Conservation (phyloP, 1,140 invertebrate species). For the Lasioglossum baleicum region DNA sequence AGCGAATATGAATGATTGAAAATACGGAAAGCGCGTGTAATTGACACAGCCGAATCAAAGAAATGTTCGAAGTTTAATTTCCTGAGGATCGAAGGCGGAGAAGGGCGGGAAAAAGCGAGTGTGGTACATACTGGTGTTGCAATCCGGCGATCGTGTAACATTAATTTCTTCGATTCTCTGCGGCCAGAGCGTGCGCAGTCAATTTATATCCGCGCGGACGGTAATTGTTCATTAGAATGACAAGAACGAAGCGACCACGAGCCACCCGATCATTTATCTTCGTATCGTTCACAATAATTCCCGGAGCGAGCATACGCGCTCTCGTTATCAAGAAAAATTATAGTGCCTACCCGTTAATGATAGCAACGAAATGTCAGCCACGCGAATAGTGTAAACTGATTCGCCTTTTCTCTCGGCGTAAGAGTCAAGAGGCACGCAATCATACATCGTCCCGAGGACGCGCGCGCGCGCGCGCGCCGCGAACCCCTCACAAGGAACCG, state of each 20-base stretch:
- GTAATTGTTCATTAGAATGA: background rate
- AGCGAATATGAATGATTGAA: too few species aligned
- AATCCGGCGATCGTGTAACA: background rate
- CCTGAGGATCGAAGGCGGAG: too few species aligned
- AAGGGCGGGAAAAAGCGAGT: too few species aligned
- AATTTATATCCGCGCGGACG: background rate
- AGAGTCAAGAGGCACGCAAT: conserved; percentile 41
- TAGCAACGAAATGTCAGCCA: conserved; percentile 29
- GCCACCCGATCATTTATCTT: background rate
- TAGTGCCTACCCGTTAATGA: conserved; percentile 1
- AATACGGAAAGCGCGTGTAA: too few species aligned
- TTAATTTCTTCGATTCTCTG: background rate
- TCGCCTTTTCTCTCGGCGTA: conserved; percentile 30
- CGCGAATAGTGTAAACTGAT: conserved; percentile 38
- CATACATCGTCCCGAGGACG: conserved; percentile 19
- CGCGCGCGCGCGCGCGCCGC: background rate
- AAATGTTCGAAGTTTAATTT: too few species aligned
- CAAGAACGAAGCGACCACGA: background rate
- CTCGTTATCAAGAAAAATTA: conserved; percentile 28
- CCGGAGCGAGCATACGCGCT: background rate
- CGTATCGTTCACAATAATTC: background rate
- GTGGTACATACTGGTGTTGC: too few species aligned
- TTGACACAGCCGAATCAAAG: too few species aligned
- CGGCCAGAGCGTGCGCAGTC: background rate
- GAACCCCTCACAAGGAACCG: conserved; percentile 24